These are phyloP conservation scores for Catostomus latipinnis DNA, from an alignment of 2,797 vertebrate species.

Conservation along the genomic window DNA sequence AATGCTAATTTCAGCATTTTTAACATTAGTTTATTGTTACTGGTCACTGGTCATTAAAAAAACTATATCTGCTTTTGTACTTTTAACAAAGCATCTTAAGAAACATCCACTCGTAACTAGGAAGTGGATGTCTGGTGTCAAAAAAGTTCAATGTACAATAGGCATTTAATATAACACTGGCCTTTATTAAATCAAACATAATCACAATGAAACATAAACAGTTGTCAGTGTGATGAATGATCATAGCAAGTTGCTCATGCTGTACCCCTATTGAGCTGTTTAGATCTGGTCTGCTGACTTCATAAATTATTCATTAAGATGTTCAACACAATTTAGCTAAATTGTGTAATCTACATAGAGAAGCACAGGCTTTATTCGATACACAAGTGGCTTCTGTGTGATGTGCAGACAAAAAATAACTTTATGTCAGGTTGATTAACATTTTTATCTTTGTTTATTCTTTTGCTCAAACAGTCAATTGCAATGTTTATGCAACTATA, in stretches of 20 bases:
- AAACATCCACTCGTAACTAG: background rate
- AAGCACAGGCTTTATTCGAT: background rate
- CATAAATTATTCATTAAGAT: constrained; percentile 37
- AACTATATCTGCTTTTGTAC: too few relatives aligned
- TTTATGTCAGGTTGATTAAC: constrained; percentile 31
- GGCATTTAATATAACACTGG: background rate
- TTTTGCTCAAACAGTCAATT: constrained; percentile 7
- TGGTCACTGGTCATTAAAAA: too few relatives aligned
- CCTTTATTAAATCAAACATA: constrained; percentile 1
- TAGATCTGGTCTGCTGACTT: constrained; percentile 25
- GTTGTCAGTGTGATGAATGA: constrained; percentile 1
- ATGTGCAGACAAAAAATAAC: constrained; percentile 8
- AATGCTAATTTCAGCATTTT: too few relatives aligned
- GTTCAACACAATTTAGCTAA: constrained; percentile 22
- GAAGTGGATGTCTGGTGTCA: background rate
- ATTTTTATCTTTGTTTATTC: constrained; percentile 28
- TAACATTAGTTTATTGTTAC: too few relatives aligned
- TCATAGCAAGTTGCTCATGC: background rate
- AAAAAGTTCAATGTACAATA: background rate
- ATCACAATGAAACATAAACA: background rate
- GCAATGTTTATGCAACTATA: constrained; percentile 17
- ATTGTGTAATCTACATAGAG: constrained; percentile 16
- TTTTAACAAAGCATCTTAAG: background rate
- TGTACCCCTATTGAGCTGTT: constrained; percentile 16
- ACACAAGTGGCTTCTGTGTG: background rate